Conservation (phyloP, 2,797 vertebrate species). For the Gallinago nigripennis region DNA sequence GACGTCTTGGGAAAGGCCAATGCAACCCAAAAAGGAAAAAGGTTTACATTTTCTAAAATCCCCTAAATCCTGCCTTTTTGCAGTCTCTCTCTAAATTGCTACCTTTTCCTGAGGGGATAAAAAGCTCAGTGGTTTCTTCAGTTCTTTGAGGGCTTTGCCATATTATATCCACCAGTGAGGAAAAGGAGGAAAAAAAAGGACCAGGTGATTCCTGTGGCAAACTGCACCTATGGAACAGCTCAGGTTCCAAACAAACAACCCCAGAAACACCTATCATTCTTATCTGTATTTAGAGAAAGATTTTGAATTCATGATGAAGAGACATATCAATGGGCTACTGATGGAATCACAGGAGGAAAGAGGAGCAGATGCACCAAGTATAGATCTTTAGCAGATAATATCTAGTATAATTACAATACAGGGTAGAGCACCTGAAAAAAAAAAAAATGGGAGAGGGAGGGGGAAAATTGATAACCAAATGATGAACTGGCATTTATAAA, state of each 20-base stretch:
- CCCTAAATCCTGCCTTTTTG: constrained; percentile 51
- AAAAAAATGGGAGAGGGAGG: not conserved
- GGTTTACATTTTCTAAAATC: constrained; percentile 55
- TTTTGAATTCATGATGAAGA: no score
- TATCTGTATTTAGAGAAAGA: no score
- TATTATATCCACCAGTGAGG: not conserved
- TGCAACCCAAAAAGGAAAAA: not conserved
- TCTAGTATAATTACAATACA: not conserved
- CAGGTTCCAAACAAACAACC: not conserved
- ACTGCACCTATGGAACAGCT: not conserved
- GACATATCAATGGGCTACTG: not conserved
- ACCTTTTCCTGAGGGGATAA: constrained; percentile 38
- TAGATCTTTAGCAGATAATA: not conserved
- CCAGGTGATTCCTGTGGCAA: not conserved
- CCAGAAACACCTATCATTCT: not conserved
- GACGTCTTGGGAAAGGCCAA: constrained; percentile 4
- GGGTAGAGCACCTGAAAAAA: not conserved
- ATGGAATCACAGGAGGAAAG: not conserved
- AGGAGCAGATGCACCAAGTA: not conserved
- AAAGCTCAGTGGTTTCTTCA: constrained; percentile 12
- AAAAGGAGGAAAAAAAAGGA: not conserved
- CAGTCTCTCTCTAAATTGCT: constrained; percentile 34
- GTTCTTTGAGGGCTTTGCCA: not conserved
- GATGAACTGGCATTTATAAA: not conserved
- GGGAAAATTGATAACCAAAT: not conserved